Base-by-base conservation (phyloP, 92 coral and sea anemone species). In the Palythoa grandiflora region DNA sequence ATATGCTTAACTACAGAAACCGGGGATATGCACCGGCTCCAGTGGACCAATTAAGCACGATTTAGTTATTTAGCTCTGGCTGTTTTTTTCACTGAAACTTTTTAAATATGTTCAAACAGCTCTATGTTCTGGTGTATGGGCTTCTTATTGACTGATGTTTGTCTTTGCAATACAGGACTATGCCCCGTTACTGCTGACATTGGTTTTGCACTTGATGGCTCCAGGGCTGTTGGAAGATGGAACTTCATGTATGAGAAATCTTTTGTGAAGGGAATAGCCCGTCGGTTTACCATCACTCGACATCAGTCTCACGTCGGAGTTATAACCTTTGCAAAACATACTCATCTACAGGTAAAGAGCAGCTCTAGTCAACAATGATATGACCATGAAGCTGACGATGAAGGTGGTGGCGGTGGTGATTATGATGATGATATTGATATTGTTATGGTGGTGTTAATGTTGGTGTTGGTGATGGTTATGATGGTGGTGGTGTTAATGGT, bases 291-390 rank as follows among this genome's bases (percentile, higher is more conserved):
- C 84, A 93, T 96, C 84, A 92, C 97, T 9, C 88, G 83, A 74
- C 94, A 95, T 86, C 98, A 96, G 83, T 90, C 94, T 60, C 99
- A 93, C 79, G 84, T 94, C 73, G 99, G 99, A 48, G 90, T 95
- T 16, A 91, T 88, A 53, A 92, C 96, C 1, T 94, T 91, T 91
- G 91, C 98, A 37, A 87, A 88, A 61, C 53, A 70, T 38, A 89
- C 98, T 9, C 59, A 84, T 9, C 88, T 94, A 14, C 84, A 75
- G 68, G 89, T 93, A 91, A 76, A 35, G 81, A 83, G 61, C 10
- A 78, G 11, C 52, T 65, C 10, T 3, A 38, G 38, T 70, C 8
- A 19, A 55, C 12, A 15, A 28, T 28, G 28, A 28, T 28, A 28
- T 28, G 28, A 28, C 28, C 28, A 28, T 28, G 28, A 28, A 28